These are phyloP conservation scores for Solea solea DNA, from an alignment of 2,113 vertebrate species.

Conservation along the genomic window DNA sequence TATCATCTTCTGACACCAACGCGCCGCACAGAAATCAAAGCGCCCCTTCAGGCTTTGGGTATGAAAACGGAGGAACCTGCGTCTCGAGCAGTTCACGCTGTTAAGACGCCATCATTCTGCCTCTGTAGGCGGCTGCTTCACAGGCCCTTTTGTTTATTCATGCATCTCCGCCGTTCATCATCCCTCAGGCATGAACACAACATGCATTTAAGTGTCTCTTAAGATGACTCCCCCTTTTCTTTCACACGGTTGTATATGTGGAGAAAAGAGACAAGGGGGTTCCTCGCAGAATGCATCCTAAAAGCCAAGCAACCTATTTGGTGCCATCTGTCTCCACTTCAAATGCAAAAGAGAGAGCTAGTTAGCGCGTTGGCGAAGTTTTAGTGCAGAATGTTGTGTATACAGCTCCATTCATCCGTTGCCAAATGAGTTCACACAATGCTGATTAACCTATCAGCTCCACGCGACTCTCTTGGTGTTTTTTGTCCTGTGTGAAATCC, in stretches of 20 bases:
- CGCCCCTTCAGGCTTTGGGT: slow-evolving; percentile 28
- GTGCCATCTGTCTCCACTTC: slow-evolving; percentile 70
- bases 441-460: too few species aligned
- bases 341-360: slow-evolving; percentile 37
- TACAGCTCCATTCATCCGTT: too few species aligned
- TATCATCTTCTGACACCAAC: slow-evolving; percentile 45
- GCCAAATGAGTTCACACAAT: neutral
- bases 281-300: slow-evolving; percentile 48
- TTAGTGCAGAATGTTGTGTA: slow-evolving; percentile 19
- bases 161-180: slow-evolving; percentile 40
- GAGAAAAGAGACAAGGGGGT: slow-evolving; percentile 25
- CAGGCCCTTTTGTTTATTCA: slow-evolving; percentile 56
- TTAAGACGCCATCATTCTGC: slow-evolving; percentile 10
- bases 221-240: slow-evolving; percentile 39
- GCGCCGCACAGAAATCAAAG: slow-evolving; percentile 44
- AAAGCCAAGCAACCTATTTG: slow-evolving; percentile 64
- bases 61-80: slow-evolving; percentile 24
- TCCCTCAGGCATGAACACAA: slow-evolving; percentile 55
- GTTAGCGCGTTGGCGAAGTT: slow-evolving; percentile 41
- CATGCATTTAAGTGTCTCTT: slow-evolving; percentile 60
- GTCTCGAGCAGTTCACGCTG: slow-evolving; percentile 3
- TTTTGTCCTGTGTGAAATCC: too few species aligned
- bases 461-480: too few species aligned
- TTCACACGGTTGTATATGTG: slow-evolving; percentile 20
- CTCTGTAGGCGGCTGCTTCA: slow-evolving; percentile 34